Base-by-base conservation (phyloP, 2,888 invertebrate species). In the Xestia sexstrigata region DNA sequence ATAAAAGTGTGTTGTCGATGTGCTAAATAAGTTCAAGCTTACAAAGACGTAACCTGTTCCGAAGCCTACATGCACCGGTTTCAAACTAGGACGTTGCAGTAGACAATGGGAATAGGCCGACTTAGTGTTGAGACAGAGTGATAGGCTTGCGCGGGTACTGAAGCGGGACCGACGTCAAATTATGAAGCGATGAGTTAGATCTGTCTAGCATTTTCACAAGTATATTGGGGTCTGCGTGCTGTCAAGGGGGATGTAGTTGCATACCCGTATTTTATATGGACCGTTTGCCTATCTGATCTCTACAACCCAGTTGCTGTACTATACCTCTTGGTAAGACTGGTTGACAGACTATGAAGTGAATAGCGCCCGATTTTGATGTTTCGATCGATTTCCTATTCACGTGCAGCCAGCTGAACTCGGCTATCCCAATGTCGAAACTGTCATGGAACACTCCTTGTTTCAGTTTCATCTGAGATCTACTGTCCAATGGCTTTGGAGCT, bases 81-180 rank as follows among this genome's bases (percentile, higher is more conserved):
- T 76, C 42, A 39, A 88, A 84, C 68, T 86, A 70, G 87, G 78
- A 72, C 87, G 73, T 70, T 65, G 74, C 70, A 80, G 78, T 55
- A 70, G 70, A 88, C 84, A 86, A 87, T 84, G 65, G 66, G 74
- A 83, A 88, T 88, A 55, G 88, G 88, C 69, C 49, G 20, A 78
- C 68, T 70, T 47, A 65, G 35, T 26, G 68, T 17, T 26, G 5
- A 35, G 17, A 1, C 39, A 63, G 13, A 30, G 63, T 79, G 26
- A 74, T 26, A 45, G 26, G 49, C 26, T 66, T 23, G 2, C 15
- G 66, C 58, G 42, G 55, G 17, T 42, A 23, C 17, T 47, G 30
- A 23, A 1, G 75, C 47, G 20, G 30, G 17, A 39, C 15, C 9
- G 45, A 30, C 15, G 11, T 20, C 20, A 9, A 62, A 62, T 0